phyloP scores from a whole-genome alignment of 2,888 invertebrate species.

The Bursaphelenchus okinawaensis region DNA sequence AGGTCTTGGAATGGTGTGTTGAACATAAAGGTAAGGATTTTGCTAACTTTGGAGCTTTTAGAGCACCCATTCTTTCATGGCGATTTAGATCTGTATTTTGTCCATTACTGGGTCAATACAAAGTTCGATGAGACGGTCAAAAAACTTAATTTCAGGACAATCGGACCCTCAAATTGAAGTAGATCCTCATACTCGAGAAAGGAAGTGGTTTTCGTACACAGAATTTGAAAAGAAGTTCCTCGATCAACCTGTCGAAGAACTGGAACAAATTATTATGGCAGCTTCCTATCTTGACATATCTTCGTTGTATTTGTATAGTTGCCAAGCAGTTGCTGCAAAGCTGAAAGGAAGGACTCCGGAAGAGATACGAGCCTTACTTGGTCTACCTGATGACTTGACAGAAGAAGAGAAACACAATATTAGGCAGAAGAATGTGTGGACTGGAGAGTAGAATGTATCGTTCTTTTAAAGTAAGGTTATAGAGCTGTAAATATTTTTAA shows the following conservation, averaged over 20 bases:
- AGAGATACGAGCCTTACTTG: constrained; percentile 12
- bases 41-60: too few species aligned
- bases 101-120: neutral
- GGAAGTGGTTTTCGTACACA: constrained; percentile 7
- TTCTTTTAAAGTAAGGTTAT: neutral
- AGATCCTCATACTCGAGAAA: constrained; percentile 20
- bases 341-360: constrained; percentile 15
- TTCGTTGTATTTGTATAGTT: constrained; percentile 14
- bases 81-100: neutral
- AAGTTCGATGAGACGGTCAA: neutral
- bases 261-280: constrained; percentile 17
- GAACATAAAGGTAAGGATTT: constrained; percentile 18
- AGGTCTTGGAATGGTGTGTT: constrained; percentile 23
- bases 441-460: constrained; percentile 1
- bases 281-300: constrained; percentile 16
- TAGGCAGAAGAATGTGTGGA: constrained; percentile 14
- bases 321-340: constrained; percentile 18
- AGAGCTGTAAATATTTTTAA: neutral
- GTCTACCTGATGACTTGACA: constrained; percentile 13
- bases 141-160: neutral
- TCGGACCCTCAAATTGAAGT: constrained; percentile 10
- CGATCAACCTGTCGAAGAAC: constrained; percentile 6
- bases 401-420: constrained; percentile 16
- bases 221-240: constrained; percentile 12
- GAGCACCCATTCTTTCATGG: neutral